Base-by-base conservation (phyloP, 2,113 vertebrate species). In the Megalops atlanticus region DNA sequence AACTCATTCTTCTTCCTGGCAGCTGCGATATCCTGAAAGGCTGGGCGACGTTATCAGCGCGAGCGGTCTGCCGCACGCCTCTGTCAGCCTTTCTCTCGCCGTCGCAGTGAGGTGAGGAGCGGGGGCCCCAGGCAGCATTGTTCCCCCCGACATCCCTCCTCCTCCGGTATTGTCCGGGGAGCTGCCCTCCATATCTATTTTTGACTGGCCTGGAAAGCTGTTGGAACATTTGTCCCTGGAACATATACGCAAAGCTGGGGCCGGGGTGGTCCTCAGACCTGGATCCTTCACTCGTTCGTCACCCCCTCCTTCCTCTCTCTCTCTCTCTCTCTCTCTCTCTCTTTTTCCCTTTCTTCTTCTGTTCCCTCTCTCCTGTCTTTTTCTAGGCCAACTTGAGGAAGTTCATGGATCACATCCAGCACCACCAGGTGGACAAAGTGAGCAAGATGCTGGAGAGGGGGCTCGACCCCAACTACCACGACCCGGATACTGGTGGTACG, bases 381-480 rank as follows among this genome's bases (percentile, higher is more conserved):
- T 87, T 93, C 16, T 85, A 99, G 98, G 93, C 94, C 83, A 99
- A 95, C 85, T 89, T 99, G 87, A 96, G 93, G 86, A 98, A 96
- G 88, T 99, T 96, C 84, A 97, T 98, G 96, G 97, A 98, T 82
- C 92, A 96, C 5, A 84, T 98, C 45, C 97, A 96, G 43, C 96
- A 97, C 1, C 91, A 92, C 24, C 94, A 96, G 16, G 89, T 96
- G 88, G 98, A 98, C 84, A 99, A 98, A 87, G 86, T 97, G 41
- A 85, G 86, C 2, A 98, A 96, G 92, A 90, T 99, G 94, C 79
- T 99, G 89, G 97, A 98, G 47, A 92, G 95, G 83, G 98, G 98
- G 77, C 89, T 99, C 78, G 97, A 99, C 81, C 97, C 98, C 11
- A 99, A 99, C 84, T 98, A 96, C 85, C 97, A 99, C 0, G 97